Base-by-base conservation (phyloP, 2,113 vertebrate species). In the Tamias sibiricus region DNA sequence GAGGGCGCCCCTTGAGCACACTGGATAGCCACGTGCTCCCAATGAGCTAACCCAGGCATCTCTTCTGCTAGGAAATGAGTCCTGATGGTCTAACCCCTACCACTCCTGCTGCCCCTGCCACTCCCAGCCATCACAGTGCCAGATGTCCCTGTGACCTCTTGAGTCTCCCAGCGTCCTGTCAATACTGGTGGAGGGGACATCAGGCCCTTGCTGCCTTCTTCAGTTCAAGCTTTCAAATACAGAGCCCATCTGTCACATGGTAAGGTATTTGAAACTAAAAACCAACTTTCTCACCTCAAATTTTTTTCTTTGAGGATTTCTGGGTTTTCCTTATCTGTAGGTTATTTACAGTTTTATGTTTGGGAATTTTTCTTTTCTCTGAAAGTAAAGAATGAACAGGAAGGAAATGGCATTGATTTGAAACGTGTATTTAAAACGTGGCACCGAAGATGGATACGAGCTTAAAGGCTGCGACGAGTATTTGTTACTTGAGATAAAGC, bases 121-220 rank as follows among this genome's bases (percentile, higher is more conserved):
- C 26, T 77, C 32, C 42, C 0, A 26, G 5, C 6, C 6, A 28
- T 5, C 5, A 16, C n/a, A 47, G 4, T n/a, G 8, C 17, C 8
- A 52, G 16, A 28, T 57, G 8, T 8, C 0, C 2, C 16, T 49
- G 7, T 13, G 7, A 1, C 28, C 6, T 37, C 13, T 72, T 9
- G 35, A 3, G 7, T 9, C 32, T 69, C 3, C n/a, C 35, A 64
- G 20, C 66, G 2, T 20, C 66, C 11, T 32, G 54, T 72, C 13
- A 6, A 17, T 32, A 32, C 11, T 81, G 32, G 8, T 62, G 2
- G 13, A 86, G 32, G 12, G 1, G 44, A 49, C 24, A 10, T 20
- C 30, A 52, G 28, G 2, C 22, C 79, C 64, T 91, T 75, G 0
- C 30, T 44, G 2, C 26, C 72, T 81, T 85, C 40, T 28, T 84